Percentiles rank a stretch among this genome's conserved stretches.
phyloP scores from a whole-genome alignment of 2,113 vertebrate species.

The Gracilinanus agilis region DNA sequence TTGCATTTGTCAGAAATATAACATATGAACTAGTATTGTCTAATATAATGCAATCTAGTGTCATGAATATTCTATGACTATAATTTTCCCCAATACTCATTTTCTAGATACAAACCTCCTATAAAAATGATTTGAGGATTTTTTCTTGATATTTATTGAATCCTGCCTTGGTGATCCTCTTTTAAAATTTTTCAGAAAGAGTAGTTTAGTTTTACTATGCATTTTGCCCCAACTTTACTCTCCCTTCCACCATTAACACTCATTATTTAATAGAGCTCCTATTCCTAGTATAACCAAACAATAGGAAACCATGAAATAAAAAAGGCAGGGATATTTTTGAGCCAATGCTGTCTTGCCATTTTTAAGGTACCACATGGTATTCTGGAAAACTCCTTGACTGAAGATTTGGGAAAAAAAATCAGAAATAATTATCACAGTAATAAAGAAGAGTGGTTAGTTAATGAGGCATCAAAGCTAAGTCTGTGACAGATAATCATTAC shows the following conservation, averaged over 20 bases:
- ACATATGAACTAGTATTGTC: background rate
- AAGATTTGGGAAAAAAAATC: background rate
- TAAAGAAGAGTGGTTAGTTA: background rate
- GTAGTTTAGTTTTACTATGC: background rate
- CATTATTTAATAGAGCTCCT: background rate
- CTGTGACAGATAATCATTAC: background rate
- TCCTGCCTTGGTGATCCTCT: background rate
- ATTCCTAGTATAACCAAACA: background rate
- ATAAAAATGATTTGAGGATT: background rate
- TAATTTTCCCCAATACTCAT: background rate
- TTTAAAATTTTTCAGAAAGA: background rate
- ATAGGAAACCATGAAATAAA: background rate
- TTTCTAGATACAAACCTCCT: background rate
- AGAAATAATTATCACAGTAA: background rate
- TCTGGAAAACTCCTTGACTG: background rate
- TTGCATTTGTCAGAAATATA: background rate
- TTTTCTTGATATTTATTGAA: background rate
- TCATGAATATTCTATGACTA: background rate
- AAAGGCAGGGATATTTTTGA: background rate
- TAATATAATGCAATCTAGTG: background rate
- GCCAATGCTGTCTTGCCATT: background rate
- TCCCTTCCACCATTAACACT: background rate
- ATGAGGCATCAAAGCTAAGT: background rate
- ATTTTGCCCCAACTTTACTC: background rate
- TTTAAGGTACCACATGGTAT: background rate